phyloP scores from a whole-genome alignment of 1,140 invertebrate species.

The Alviniconcha marisindica region DNA sequence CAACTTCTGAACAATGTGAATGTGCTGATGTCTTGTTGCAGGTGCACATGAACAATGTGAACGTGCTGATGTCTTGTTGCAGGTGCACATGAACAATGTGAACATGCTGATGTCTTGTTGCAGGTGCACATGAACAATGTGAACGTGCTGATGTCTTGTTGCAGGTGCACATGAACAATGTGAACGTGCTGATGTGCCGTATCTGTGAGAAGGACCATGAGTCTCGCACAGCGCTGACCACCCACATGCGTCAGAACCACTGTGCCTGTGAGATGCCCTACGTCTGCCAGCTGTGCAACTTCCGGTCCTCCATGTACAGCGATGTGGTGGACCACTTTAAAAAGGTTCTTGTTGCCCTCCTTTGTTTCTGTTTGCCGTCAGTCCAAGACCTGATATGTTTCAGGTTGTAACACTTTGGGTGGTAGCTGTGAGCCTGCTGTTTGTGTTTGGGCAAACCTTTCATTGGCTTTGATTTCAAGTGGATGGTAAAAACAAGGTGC shows the following conservation, averaged over 20 bases:
- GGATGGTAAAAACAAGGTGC: too few relatives aligned
- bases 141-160: slow-evolving; percentile 72
- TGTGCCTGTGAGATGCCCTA: slow-evolving; percentile 74
- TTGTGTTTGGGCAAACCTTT: too few relatives aligned
- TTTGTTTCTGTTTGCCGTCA: too few relatives aligned
- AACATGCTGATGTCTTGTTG: slow-evolving; percentile 69
- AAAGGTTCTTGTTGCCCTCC: slow-evolving; percentile 57
- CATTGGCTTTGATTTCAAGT: too few relatives aligned
- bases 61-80: slow-evolving; percentile 71
- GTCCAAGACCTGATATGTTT: too few relatives aligned
- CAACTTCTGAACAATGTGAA: too few relatives aligned
- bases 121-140: slow-evolving; percentile 73
- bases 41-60: slow-evolving; percentile 73
- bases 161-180: slow-evolving; percentile 72
- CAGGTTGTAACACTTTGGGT: too few relatives aligned
- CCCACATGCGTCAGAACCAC: slow-evolving; percentile 70
- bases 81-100: slow-evolving; percentile 73
- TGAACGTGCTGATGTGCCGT: slow-evolving; percentile 71
- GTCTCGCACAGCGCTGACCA: slow-evolving; percentile 52
- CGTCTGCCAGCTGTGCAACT: slow-evolving; percentile 71
- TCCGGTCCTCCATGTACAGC: slow-evolving; percentile 73
- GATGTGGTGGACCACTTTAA: slow-evolving; percentile 75
- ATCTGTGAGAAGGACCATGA: slow-evolving; percentile 74
- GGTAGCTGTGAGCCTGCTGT: too few relatives aligned
- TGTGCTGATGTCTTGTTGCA: slow-evolving; percentile 39